Percentiles rank a stretch among this genome's conserved stretches.
Evolutionary conservation across 2,797 vertebrate genomes (phyloP).

Genomic region (Poeciliopsis infans): DNA sequence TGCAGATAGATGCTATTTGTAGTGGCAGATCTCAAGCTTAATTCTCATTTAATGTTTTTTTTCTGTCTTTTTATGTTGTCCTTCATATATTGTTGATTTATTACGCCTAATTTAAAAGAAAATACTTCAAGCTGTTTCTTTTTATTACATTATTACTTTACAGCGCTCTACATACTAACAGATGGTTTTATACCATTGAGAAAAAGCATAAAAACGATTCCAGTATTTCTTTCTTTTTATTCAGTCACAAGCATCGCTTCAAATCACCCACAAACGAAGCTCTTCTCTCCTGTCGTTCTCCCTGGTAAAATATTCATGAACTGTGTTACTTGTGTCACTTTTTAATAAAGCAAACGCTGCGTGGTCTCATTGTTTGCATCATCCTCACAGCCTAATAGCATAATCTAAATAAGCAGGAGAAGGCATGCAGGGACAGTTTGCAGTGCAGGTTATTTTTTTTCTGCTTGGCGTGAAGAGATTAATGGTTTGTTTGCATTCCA

Average conservation of each 20-base stretch:
- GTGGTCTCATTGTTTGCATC: constrained; percentile 26
- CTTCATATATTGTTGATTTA: neutral
- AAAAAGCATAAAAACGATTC: neutral
- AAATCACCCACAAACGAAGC: constrained; percentile 22
- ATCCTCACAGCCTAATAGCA: constrained; percentile 5
- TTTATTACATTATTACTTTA: neutral
- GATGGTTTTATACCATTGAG: neutral
- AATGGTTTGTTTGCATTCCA: constrained; percentile 66
- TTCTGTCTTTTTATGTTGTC: neutral
- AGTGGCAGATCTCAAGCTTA: too few species aligned
- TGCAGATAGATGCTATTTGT: neutral
- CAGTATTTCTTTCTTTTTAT: neutral
- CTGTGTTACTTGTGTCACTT: constrained; percentile 21
- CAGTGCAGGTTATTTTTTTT: constrained; percentile 37
- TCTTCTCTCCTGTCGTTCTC: constrained; percentile 1
- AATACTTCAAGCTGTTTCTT: neutral
- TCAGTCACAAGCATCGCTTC: constrained; percentile 14
- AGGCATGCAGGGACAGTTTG: constrained; percentile 37
- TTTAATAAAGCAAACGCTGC: constrained; percentile 29
- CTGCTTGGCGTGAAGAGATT: constrained; percentile 43
- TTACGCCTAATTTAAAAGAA: neutral
- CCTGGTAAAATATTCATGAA: constrained; percentile 46
- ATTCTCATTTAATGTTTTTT: neutral
- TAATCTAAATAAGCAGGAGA: constrained; percentile 21
- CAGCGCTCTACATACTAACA: neutral